Conservation (phyloP, 2,797 vertebrate species). For the Pyrocephalus nanus region DNA sequence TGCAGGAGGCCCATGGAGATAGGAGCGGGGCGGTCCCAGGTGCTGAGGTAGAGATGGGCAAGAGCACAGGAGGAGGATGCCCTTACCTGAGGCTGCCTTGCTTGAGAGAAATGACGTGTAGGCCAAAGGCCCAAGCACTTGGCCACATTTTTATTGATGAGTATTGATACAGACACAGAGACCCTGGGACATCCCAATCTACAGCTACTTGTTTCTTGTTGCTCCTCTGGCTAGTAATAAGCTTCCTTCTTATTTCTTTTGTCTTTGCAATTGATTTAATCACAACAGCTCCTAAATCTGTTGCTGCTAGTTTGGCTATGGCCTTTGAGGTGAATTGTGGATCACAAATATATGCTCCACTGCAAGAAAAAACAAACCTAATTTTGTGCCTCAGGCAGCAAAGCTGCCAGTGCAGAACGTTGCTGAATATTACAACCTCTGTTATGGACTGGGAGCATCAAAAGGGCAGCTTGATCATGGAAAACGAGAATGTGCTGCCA, state of each 20-base stretch:
- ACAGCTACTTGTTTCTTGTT: background rate
- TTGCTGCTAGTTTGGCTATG: background rate
- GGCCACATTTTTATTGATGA: background rate
- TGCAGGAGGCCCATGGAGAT: background rate
- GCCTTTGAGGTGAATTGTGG: background rate
- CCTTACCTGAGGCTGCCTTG: background rate
- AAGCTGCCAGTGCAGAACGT: background rate
- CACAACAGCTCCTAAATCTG: background rate
- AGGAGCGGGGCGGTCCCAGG: accelerated
- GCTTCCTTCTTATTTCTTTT: background rate
- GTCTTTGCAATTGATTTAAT: background rate
- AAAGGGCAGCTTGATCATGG: background rate
- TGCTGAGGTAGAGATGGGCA: background rate
- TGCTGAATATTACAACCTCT: background rate
- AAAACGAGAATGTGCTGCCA: background rate
- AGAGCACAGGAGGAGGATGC: background rate
- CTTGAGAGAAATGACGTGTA: background rate
- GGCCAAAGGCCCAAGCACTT: background rate
- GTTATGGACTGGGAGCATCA: background rate
- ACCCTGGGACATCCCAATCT: background rate
- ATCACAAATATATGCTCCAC: background rate
- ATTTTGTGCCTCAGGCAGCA: background rate
- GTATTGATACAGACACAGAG: background rate
- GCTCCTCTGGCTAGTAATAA: background rate
- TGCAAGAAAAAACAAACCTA: background rate